These are phyloP conservation scores for Drosophila crucigera DNA, from an alignment of 2,888 invertebrate genomes.

Conservation along the genomic window DNA sequence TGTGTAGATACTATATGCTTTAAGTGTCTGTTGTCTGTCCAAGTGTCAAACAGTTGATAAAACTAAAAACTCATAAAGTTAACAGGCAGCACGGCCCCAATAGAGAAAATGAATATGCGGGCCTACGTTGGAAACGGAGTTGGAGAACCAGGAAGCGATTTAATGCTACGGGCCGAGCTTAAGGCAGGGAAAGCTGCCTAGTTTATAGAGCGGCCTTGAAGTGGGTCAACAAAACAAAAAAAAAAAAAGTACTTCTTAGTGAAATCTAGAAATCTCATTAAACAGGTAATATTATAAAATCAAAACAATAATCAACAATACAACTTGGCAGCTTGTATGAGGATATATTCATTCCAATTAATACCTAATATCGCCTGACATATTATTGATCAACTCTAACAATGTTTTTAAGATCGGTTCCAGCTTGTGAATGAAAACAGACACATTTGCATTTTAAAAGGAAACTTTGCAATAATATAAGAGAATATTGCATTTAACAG, in stretches of 20 bases:
- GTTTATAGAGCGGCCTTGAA: slow-evolving; percentile 40
- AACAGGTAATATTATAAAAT: not conserved
- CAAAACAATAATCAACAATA: not conserved
- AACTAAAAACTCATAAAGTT: slow-evolving; percentile 58
- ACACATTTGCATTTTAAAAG: not conserved
- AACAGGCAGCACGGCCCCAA: slow-evolving; percentile 13
- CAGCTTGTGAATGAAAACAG: not conserved
- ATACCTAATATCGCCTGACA: too few relatives aligned
- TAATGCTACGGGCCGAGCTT: slow-evolving; percentile 7
- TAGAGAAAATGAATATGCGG: slow-evolving; percentile 22
- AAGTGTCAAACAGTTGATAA: slow-evolving; percentile 74
- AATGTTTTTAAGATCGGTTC: not conserved
- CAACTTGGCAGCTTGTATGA: not conserved
- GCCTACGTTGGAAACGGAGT: not conserved
- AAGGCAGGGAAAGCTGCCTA: slow-evolving; percentile 14
- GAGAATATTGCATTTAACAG: not conserved
- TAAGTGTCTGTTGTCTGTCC: slow-evolving; percentile 69
- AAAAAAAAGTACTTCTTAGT: not conserved
- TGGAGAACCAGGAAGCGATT: slow-evolving; percentile 43
- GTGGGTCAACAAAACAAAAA: not conserved
- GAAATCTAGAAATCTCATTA: slow-evolving; percentile 1
- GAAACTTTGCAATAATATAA: not conserved
- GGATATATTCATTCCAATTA: not conserved
- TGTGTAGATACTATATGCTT: slow-evolving; percentile 41
- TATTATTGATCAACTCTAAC: not conserved